Conservation (phyloP, 2,797 vertebrate species). For the Betta splendens region DNA sequence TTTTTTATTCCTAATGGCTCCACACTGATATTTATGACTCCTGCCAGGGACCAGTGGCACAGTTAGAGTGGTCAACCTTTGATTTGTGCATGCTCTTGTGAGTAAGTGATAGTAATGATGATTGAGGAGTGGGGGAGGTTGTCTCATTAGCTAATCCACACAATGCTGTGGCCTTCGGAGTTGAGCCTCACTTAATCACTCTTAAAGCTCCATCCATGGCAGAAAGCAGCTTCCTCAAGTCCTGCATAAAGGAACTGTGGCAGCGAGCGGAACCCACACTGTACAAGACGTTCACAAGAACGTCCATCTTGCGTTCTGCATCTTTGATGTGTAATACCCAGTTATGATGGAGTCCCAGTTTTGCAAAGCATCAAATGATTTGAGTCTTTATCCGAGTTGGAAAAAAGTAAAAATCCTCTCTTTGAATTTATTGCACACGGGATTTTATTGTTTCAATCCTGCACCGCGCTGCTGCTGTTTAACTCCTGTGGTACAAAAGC, state of each 20-base stretch:
- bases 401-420: constrained; percentile 19
- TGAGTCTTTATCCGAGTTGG: constrained; percentile 13
- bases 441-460: constrained; percentile 2
- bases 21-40: constrained; percentile 52
- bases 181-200: constrained; percentile 36
- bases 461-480: constrained; percentile 6
- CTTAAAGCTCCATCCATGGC: constrained; percentile 27
- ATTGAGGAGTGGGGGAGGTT: constrained; percentile 14
- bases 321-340: constrained; percentile 43
- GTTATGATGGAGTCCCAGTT: constrained; percentile 20
- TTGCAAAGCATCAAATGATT: constrained; percentile 19
- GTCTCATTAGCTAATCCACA: constrained; percentile 50
- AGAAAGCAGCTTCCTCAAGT: constrained; percentile 25
- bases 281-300: constrained; percentile 49
- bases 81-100: constrained; percentile 53
- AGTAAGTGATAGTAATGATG: constrained; percentile 38
- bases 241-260: constrained; percentile 21
- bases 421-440: constrained; percentile 33
- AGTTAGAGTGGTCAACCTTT: constrained; percentile 28
- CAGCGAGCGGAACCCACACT: constrained; percentile 34
- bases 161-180: constrained; percentile 13
- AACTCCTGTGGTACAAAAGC: not conserved
- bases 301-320: constrained; percentile 40
- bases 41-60: constrained; percentile 4
- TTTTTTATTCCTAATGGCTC: constrained; percentile 44